Evolutionary conservation across 2,113 vertebrate genomes (phyloP), one percentile per base, ranked within the genome.

Genomic region (Ciconia stormi): DNA sequence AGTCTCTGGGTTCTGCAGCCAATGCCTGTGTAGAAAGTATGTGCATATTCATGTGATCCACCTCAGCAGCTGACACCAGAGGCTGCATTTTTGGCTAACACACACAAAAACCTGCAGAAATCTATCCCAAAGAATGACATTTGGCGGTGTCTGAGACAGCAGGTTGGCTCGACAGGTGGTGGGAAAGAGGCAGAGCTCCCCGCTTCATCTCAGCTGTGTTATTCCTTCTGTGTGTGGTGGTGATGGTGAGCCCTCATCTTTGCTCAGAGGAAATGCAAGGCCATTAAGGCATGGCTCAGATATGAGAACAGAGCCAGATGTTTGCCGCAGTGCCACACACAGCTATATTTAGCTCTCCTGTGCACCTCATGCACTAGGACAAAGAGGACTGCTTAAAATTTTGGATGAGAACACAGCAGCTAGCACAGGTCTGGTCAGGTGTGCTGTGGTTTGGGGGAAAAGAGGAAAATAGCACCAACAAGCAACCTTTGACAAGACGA

Each of bases 11-110:
- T 55, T 76, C 76, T 72, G 38, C 26, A 59, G 38, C 32, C 58
- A 55, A 15, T 3, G 1, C 21, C 26, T 0, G 0, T 6, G 15
- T 16, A 36, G 22, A 52, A 74, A 58, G 26, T 17, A 27, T 9
- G 3, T 16, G 38, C 3, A 5, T 23, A 30, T 38, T 30, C 14
- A 1, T 6, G 19, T 8, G n/a, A 77, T 52, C 40, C 29, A 40
- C 14, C 16, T 34, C 63, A 79, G 78, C 25, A 74, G 42, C 12
- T 36, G 66, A 26, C 12, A 47, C 8, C 10, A 3, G 72, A 59
- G n/a, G 38, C 38, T 38, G 38, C 8, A n/a, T 50, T 93, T 93
- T 63, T 69, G 15, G 42, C 38, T 17, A 56, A 40, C 7, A 25
- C 15, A 63, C 9, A 5, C 30, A 61, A 71, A 82, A 65, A 7